These are phyloP conservation scores for Gymnarchus niloticus DNA, from an alignment of 2,113 vertebrate species.

Conservation along the genomic window DNA sequence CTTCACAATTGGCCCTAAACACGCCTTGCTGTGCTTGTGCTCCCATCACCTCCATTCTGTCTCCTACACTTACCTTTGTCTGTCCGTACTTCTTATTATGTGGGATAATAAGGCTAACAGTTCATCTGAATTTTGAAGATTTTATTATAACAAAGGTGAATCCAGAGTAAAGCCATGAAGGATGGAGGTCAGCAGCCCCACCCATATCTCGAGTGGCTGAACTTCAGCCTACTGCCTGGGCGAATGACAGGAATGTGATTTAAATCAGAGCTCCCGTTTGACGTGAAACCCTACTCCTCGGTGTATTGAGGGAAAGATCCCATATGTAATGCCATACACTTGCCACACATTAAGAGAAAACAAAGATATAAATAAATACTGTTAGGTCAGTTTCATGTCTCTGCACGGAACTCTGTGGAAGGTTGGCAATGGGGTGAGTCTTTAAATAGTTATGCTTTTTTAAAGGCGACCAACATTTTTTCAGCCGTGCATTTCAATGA, in stretches of 20 bases:
- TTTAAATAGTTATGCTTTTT: too few relatives aligned
- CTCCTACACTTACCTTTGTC: background rate
- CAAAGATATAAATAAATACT: constrained; percentile 13
- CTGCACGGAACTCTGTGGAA: too few relatives aligned
- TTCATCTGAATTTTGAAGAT: background rate
- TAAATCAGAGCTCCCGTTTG: constrained; percentile 5
- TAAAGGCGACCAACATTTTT: too few relatives aligned
- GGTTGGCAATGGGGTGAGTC: too few relatives aligned
- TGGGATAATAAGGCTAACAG: background rate
- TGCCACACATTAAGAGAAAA: constrained; percentile 22
- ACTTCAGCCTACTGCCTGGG: background rate
- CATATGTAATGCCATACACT: constrained; percentile 31
- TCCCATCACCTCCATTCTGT: background rate
- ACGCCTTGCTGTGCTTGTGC: too few relatives aligned
- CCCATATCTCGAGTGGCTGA: background rate
- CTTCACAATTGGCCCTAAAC: too few relatives aligned
- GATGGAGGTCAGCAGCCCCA: background rate
- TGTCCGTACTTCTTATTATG: background rate
- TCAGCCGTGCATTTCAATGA: background rate
- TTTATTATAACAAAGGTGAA: background rate
- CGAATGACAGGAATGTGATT: background rate
- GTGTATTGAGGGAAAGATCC: constrained; percentile 19
- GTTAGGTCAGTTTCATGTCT: too few relatives aligned
- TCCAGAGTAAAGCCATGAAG: background rate
- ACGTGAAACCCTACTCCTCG: constrained; percentile 26